Evolutionary conservation across 2,888 invertebrate genomes (phyloP), one percentile per base, ranked within the genome.

Genomic region (Anagyrus pseudococci): DNA sequence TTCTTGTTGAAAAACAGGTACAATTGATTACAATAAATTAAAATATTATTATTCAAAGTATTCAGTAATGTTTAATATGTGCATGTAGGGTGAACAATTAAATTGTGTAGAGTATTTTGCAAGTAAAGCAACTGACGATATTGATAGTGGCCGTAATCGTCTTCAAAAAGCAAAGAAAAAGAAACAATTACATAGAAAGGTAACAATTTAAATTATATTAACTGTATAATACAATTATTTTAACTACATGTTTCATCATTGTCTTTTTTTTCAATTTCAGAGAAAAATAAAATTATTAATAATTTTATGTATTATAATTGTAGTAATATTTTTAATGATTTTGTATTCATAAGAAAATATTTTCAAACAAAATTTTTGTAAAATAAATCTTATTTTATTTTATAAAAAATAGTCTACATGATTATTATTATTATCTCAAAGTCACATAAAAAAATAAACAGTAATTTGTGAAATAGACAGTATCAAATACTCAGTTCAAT

Each of bases 1-100:
- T 89, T 80, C 84, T 92, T 55, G 89, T 94, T 26, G 92, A 92
- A 74, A 85, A 86, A 75, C 91, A 90, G 84, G 89, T 89, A 81
- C 72, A 15, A 46, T 22, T 53, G 23, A 19, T 43, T 44, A 8
- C 49, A n/a, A 23, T 44, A 17, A 13, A 26, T 50, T 54, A 37
- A 49, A 15, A 48, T 48, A 26, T 60, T 58, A 48, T 58, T n/a
- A 1, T 41, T 47, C 2, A 55, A 56, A 58, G 2, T 33, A 10
- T 37, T 37, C 23, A 17, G 26, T 55, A 48, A 20, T 55, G 13
- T 29, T 47, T 41, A 17, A 25, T 44, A 47, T 26, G 33, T 50
- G 52, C 40, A 58, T 52, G 57, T 77, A 89, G 88, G 88, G 88
- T 79, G 89, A 88, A 67, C 83, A 85, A 71, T 74, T 89, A 62